Evolutionary conservation across 64 coral and sea anemone species (phyloP).

Genomic region (Pocillopora verrucosa): DNA sequence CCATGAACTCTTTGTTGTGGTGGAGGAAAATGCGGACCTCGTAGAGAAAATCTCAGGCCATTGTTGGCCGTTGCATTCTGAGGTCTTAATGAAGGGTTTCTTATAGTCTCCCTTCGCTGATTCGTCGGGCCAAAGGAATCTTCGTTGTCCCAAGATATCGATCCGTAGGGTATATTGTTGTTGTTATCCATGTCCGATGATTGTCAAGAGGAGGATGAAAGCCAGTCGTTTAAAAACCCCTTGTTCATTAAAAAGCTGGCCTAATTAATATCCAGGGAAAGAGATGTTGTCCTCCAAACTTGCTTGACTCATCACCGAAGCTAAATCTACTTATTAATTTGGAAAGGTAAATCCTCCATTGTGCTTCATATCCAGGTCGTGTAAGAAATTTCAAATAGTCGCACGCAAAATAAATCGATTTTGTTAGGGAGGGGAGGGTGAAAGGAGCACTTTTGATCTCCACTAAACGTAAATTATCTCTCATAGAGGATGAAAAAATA

Average conservation of each 20-base stretch:
- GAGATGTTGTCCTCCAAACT: background rate
- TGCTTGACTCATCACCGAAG: background rate
- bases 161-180: conserved; percentile 83
- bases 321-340: background rate
- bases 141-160: conserved; percentile 70
- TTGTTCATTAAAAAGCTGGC: background rate
- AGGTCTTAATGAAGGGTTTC: background rate
- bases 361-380: background rate
- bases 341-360: background rate
- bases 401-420: background rate
- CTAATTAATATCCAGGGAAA: background rate
- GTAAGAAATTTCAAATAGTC: conserved; percentile 30
- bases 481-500: no score
- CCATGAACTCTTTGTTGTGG: conserved; percentile 27
- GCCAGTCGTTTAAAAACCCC: background rate
- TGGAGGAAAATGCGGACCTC: conserved; percentile 26
- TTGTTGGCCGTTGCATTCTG: background rate
- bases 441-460: background rate
- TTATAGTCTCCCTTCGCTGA: conserved; percentile 48
- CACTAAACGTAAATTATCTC: no score
- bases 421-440: conserved; percentile 8
- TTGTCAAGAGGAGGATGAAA: conserved; percentile 7
- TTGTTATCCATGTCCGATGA: conserved; percentile 76
- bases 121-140: conserved; percentile 33
- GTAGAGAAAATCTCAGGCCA: conserved; percentile 25